phyloP scores from a whole-genome alignment of 2,888 invertebrate genomes.

The Agriotes lineatus region DNA sequence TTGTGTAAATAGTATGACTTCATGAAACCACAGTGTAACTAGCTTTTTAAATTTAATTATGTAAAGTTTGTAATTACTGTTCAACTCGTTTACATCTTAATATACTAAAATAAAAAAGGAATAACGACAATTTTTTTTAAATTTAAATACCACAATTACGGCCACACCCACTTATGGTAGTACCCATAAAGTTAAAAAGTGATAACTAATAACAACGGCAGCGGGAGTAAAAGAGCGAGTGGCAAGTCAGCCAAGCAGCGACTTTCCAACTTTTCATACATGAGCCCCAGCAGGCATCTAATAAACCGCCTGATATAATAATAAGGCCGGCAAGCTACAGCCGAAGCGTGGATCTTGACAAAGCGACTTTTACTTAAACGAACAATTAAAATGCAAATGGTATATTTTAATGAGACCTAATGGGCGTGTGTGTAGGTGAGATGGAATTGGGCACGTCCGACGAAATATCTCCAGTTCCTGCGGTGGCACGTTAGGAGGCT shows the following conservation, averaged over 20 bases:
- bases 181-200: background rate
- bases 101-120: no score
- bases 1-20: no score
- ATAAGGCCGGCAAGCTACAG: slow-evolving; percentile 9
- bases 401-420: slow-evolving; percentile 24
- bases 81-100: background rate
- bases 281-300: slow-evolving; percentile 7
- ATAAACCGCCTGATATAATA: slow-evolving; percentile 20
- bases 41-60: no score
- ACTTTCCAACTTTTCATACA: slow-evolving; percentile 9
- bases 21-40: no score
- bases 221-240: no score
- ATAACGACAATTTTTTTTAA: no score
- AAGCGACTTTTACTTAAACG: slow-evolving; percentile 29
- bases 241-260: background rate
- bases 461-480: slow-evolving; percentile 19
- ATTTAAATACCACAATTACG: slow-evolving; percentile 7
- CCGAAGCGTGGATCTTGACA: slow-evolving; percentile 21
- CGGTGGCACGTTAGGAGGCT: slow-evolving; percentile 1
- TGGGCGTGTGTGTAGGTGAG: slow-evolving; percentile 33
- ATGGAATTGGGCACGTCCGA: slow-evolving; percentile 24
- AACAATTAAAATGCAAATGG: slow-evolving; percentile 32
- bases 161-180: background rate
- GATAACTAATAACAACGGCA: background rate
- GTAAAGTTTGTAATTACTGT: no score